A percentile compares a stretch with the other conserved stretches of the same genome.
Evolutionary conservation across 2,888 invertebrate species (phyloP).

Genomic region (Micropterix aruncella): DNA sequence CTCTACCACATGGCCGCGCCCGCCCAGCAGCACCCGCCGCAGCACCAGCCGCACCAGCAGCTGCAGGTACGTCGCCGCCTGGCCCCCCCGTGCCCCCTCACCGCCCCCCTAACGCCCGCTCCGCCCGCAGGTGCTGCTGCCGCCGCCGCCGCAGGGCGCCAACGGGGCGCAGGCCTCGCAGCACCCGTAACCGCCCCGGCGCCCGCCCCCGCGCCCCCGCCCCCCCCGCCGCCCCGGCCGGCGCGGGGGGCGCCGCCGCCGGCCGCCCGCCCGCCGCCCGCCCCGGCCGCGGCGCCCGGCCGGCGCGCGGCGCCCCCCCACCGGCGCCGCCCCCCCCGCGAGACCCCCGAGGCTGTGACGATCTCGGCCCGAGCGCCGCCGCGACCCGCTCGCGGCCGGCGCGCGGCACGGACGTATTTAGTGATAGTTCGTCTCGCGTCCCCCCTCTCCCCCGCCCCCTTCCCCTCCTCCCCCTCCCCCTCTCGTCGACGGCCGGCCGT

Average conservation of each 20-base stretch:
- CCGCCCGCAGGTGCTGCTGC: conserved; percentile 10
- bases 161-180: conserved; percentile 9
- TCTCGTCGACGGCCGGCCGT: not conserved
- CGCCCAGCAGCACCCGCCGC: conserved; percentile 14
- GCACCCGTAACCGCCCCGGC: conserved; percentile 6
- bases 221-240: conserved; percentile 26
- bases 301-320: conserved; percentile 27
- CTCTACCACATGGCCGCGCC: conserved; percentile 21
- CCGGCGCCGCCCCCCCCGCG: not conserved
- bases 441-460: conserved; percentile 28
- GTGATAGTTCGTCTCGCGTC: conserved; percentile 32
- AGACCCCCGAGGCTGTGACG: conserved; percentile 13
- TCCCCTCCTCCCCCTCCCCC: not conserved
- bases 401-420: too few relatives aligned
- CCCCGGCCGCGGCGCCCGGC: too few relatives aligned
- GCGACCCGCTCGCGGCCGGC: too few relatives aligned
- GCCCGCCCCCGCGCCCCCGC: conserved; percentile 15
- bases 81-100: conserved; percentile 9
- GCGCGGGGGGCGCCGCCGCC: conserved; percentile 30
- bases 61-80: conserved; percentile 21
- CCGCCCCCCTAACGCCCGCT: conserved; percentile 8
- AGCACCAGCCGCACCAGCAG: conserved; percentile 23
- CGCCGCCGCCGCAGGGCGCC: conserved; percentile 9
- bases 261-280: conserved; percentile 34
- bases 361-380: conserved; percentile 17